Conservation (phyloP, 1,140 invertebrate species). For the Mya arenaria region DNA sequence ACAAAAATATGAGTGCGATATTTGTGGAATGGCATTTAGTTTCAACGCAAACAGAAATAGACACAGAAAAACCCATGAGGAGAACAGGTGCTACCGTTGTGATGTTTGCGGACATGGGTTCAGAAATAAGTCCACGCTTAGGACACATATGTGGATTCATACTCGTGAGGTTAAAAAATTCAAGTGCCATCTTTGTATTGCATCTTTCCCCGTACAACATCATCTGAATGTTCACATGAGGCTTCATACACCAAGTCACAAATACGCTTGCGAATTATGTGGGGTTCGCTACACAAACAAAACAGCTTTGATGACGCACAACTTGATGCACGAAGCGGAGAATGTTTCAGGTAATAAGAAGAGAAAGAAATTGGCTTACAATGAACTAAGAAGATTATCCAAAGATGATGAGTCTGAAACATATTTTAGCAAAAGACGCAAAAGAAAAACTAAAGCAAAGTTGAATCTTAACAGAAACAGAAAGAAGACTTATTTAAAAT, state of each 20-base stretch:
- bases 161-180: background rate
- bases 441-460: too few relatives aligned
- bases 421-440: too few relatives aligned
- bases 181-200: background rate
- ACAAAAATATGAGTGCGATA: background rate
- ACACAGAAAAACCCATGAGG: background rate
- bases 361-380: too few relatives aligned
- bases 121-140: background rate
- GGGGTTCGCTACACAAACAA: background rate
- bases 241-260: background rate
- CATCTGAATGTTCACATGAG: background rate
- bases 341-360: too few relatives aligned
- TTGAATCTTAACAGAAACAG: too few relatives aligned
- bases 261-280: background rate
- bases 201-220: background rate
- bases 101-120: background rate
- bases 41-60: background rate
- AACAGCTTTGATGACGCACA: background rate
- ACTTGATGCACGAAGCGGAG: background rate
- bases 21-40: constrained; percentile 6
- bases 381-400: too few relatives aligned
- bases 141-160: background rate
- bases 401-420: too few relatives aligned
- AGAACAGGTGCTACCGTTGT: background rate
- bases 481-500: too few relatives aligned